A percentile compares a stretch with the other conserved stretches of the same genome.
These are phyloP conservation scores for Trichoplusia ni DNA, from an alignment of 1,140 invertebrate species.

Conservation along the genomic window DNA sequence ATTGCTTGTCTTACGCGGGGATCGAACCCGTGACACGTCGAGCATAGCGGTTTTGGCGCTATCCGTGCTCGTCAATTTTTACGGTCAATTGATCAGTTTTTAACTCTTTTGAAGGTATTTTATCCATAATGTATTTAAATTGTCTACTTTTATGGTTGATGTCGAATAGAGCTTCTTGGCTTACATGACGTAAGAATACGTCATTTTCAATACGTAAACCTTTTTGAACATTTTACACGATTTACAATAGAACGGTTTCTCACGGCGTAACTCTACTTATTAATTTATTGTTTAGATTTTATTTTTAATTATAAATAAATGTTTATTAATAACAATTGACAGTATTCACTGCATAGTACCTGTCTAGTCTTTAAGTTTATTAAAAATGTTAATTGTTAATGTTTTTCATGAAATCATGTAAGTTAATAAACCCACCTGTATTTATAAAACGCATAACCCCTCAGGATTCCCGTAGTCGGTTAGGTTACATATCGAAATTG, in stretches of 20 bases:
- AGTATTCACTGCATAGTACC: conserved; percentile 77
- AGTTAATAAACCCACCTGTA: conserved; percentile 35
- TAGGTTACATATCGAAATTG: conserved; percentile 8
- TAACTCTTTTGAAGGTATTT: too few relatives aligned
- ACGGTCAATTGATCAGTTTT: too few relatives aligned
- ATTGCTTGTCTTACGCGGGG: too few relatives aligned
- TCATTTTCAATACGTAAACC: too few relatives aligned
- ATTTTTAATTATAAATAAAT: conserved; percentile 26
- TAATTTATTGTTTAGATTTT: conserved; percentile 33
- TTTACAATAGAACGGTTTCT: conserved; percentile 7
- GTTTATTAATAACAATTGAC: conserved; percentile 44
- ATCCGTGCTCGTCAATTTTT: too few relatives aligned
- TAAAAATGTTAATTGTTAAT: conserved; percentile 44
- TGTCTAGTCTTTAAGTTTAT: conserved; percentile 74
- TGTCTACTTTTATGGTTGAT: too few relatives aligned
- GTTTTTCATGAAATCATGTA: conserved; percentile 18
- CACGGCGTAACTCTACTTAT: conserved; percentile 36
- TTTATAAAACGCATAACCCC: conserved; percentile 18
- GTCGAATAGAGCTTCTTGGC: too few relatives aligned
- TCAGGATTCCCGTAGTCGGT: not conserved
- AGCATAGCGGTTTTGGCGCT: too few relatives aligned
- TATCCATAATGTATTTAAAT: too few relatives aligned
- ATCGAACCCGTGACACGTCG: too few relatives aligned
- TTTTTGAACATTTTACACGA: not conserved
- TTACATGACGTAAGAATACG: too few relatives aligned